These are phyloP conservation scores for Rousettus leschenaultii DNA, from an alignment of 2,113 vertebrate species.

Conservation along the genomic window DNA sequence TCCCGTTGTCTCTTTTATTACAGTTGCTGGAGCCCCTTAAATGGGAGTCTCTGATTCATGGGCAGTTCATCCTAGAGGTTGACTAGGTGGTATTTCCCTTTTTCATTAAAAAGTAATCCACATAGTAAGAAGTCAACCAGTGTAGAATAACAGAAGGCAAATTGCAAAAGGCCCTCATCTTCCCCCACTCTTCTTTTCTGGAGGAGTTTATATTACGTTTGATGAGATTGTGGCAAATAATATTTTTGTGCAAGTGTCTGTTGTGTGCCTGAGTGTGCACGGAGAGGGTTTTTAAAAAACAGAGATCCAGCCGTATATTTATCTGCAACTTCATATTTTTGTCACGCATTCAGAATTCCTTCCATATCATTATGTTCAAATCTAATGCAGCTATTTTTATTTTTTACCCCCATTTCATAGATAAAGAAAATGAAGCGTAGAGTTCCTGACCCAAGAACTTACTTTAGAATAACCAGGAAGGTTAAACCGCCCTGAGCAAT, in stretches of 20 bases:
- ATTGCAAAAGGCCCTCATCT: neutral
- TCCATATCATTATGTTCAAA: neutral
- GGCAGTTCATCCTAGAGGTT: neutral
- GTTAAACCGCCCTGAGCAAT: neutral
- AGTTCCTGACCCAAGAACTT: neutral
- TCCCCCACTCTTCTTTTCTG: neutral
- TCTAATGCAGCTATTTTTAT: neutral
- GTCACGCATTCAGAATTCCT: neutral
- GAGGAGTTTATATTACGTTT: neutral
- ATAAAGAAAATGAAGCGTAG: neutral
- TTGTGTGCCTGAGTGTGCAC: neutral
- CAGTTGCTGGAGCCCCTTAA: neutral
- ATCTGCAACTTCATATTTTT: neutral
- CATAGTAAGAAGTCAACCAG: neutral
- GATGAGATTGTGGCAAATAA: neutral
- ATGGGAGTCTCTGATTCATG: neutral
- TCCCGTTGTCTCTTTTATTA: neutral
- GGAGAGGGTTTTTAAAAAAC: neutral
- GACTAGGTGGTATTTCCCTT: neutral
- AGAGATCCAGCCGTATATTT: neutral
- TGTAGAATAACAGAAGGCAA: neutral
- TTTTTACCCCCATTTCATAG: neutral
- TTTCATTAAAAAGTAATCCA: neutral
- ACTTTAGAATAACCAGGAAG: neutral
- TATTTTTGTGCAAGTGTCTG: neutral